These are phyloP conservation scores for Parotia lawesii DNA, from an alignment of 2,113 vertebrate genomes.

Conservation along the genomic window DNA sequence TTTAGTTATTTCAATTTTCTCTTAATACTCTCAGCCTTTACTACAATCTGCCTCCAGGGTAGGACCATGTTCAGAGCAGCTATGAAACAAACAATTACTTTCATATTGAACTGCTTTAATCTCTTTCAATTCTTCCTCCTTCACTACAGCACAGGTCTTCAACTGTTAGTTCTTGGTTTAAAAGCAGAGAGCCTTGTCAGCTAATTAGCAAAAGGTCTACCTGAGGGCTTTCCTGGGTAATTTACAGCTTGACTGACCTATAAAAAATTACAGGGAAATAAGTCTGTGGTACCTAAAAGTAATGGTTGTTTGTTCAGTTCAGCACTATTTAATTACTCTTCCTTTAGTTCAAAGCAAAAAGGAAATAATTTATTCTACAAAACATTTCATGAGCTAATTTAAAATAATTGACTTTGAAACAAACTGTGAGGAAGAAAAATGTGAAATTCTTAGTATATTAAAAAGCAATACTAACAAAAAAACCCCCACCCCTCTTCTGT, in stretches of 20 bases:
- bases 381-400: constrained; percentile 14
- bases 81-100: neutral
- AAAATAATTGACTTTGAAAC: constrained; percentile 32
- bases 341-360: constrained; percentile 38
- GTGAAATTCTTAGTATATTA: neutral
- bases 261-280: constrained; percentile 9
- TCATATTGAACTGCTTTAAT: neutral
- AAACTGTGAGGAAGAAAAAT: neutral
- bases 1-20: neutral
- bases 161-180: neutral
- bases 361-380: constrained; percentile 14
- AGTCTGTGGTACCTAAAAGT: neutral
- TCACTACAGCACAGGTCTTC: neutral
- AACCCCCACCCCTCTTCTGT: accelerated
- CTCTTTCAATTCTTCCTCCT: neutral
- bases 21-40: neutral
- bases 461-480: neutral
- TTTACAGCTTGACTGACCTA: constrained; percentile 10
- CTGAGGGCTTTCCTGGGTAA: constrained; percentile 18
- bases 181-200: neutral
- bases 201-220: constrained; percentile 17
- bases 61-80: neutral
- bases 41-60: neutral
- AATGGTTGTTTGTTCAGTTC: constrained; percentile 38
- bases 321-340: constrained; percentile 29